Base-by-base conservation (phyloP, 2,888 invertebrate genomes). In the Eupithecia insigniata region DNA sequence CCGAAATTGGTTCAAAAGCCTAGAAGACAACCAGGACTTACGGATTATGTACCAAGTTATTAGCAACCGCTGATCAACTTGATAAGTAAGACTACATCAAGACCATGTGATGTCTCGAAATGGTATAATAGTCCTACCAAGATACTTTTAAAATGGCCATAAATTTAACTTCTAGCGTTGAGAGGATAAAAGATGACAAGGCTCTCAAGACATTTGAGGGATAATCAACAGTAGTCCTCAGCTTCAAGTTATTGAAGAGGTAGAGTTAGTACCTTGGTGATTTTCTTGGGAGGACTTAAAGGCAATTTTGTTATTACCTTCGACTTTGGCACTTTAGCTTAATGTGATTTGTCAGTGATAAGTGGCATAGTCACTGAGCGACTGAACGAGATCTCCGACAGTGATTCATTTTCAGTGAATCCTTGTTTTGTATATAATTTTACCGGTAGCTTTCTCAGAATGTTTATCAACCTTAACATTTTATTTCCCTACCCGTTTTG, bases 401-500 rank as follows among this genome's bases (percentile, higher is more conserved):
- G 85, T 83, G 73, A 68, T 74, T 75, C 83, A 79, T 80, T 80
- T 22, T 85, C 82, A 84, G 73, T 67, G 68, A 75, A 76, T 90
- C 91, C 83, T 90, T 90, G 90, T 91, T 91, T 91, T 93, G 91
- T 92, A 92, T 88, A 92, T 92, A 92, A 85, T 87, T 89, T 89
- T 85, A 81, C 78, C 75, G 82, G 79, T 67, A 83, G 81, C 79
- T 81, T 80, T 80, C 79, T 82, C 81, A 74, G 77, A 78, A 81
- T 89, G 89, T 62, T 87, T 87, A 86, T 89, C 90, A 82, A 83
- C 72, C 82, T 87, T 88, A 77, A 79, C 83, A 83, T 80, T 81
- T 26, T 83, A 80, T 86, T 88, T 88, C 83, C 82, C 87, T 85
- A 84, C 85, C 83, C 83, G 84, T 81, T 79, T 75, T 76, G 81